Evolutionary conservation across 1,140 invertebrate species (phyloP), one percentile per base, ranked within the genome.

Genomic region (Akabosia matsudoensis): DNA sequence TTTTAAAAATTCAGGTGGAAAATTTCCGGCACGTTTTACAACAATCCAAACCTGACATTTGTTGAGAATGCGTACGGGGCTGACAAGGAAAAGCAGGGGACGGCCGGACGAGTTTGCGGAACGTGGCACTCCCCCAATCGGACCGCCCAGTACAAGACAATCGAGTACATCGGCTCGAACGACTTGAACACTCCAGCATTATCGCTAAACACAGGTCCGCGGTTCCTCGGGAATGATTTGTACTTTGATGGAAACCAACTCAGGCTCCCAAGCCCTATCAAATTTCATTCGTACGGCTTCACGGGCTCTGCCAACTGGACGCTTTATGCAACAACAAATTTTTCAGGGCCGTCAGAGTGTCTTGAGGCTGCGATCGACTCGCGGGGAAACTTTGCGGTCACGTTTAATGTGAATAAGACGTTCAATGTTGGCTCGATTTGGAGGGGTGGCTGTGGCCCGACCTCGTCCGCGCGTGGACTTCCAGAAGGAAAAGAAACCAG

Each of bases 261-360:
- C 0, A 24, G 70, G 0, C 56, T 79, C 1, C 76, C 76, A 22
- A 18, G 16, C n/a, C 37, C 76, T 2, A n/a, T 74, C 0, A 22
- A 16, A 16, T 79, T 77, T 61, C 70, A 67, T 28, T 79, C 79
- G n/a, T 79, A 77, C 37, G 79, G 79, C 28, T 77, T 79, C 33
- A 79, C 79, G 7, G 76, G 74, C 37, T 75, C 70, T 24, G 54
- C 51, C 28, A 79, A 74, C 52, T 79, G 79, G 79, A 79, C 79
- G 18, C 22, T 79, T 7, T 79, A 54, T 37, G 18, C 30, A 2
- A 56, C 72, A 18, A 74, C 74, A 0, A 67, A 77, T 34, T 77
- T 73, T 33, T 72, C 67, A 0, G 74, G 77, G 13, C 18, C 51
- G 7, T 61, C 74, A 3, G 72, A 74, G 64, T 77, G 76, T 71